phyloP scores from a whole-genome alignment of 2,797 vertebrate genomes.

The Glyptemys insculpta region DNA sequence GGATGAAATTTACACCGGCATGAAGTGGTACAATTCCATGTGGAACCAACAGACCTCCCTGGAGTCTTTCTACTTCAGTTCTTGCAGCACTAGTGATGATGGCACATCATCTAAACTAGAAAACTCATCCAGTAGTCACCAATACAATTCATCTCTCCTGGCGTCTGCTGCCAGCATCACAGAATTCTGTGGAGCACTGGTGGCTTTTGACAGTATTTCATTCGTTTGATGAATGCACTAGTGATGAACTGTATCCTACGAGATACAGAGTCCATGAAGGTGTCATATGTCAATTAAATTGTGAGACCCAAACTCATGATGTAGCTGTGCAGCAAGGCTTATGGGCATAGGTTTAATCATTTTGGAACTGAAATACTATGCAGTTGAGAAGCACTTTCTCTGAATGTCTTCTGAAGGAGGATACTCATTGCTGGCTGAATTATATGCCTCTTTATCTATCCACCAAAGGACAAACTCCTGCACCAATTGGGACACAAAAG shows the following conservation, averaged over 20 bases:
- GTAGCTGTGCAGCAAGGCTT: background rate
- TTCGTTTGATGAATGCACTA: too few relatives aligned
- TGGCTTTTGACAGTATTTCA: too few relatives aligned
- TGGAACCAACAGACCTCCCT: background rate
- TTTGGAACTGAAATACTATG: background rate
- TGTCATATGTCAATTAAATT: background rate
- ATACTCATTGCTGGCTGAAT: background rate
- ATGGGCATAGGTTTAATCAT: background rate
- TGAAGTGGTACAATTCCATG: background rate
- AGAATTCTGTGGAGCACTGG: too few relatives aligned
- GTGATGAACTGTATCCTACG: background rate
- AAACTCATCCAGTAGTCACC: too few relatives aligned
- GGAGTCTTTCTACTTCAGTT: background rate
- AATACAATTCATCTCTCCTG: too few relatives aligned
- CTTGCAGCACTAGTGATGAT: background rate
- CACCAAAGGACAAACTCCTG: background rate
- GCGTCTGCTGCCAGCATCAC: too few relatives aligned
- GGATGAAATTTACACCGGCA: background rate
- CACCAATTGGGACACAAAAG: background rate
- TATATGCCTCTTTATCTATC: background rate
- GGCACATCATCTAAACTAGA: too few relatives aligned
- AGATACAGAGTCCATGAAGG: background rate
- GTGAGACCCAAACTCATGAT: background rate
- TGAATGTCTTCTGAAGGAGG: background rate
- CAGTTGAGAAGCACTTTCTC: background rate